A percentile compares a stretch with the other conserved stretches of the same genome.
phyloP scores from a whole-genome alignment of 2,888 invertebrate genomes.

The Scrobipalpa atriplicella region DNA sequence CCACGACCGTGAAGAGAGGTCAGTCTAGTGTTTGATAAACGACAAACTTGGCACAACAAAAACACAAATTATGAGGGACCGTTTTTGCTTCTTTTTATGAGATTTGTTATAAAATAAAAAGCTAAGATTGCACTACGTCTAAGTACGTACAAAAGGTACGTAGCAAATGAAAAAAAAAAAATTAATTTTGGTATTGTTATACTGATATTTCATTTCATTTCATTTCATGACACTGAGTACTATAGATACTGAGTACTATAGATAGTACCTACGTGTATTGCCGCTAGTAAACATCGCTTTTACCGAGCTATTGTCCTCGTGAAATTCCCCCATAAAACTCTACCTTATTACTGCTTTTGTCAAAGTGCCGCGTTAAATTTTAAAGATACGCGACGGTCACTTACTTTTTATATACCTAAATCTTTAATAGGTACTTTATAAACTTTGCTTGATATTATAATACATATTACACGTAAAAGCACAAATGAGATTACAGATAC shows the following conservation, averaged over 20 bases:
- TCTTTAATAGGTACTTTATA: no score
- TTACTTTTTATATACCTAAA: no score
- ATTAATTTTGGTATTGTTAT: no score
- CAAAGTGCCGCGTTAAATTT: not conserved
- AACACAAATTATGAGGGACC: not conserved
- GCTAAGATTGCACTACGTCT: not conserved
- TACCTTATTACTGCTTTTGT: not conserved
- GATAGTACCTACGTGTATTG: not conserved
- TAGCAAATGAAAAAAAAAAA: slow-evolving; percentile 32
- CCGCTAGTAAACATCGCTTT: not conserved
- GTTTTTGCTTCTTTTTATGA: no score
- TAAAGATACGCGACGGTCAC: not conserved
- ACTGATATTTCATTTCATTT: no score
- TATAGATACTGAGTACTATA: no score
- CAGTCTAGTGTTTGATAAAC: slow-evolving; percentile 33
- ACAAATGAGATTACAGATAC: no score
- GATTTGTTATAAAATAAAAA: not conserved
- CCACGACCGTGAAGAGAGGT: slow-evolving; percentile 46
- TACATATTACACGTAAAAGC: no score
- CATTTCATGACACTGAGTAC: no score
- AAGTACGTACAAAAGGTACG: no score
- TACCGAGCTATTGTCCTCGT: slow-evolving; percentile 7
- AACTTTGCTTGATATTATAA: no score
- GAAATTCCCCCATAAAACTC: not conserved
- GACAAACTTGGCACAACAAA: not conserved